Conservation (phyloP, 2,888 invertebrate genomes). For the Parnassius orleans region DNA sequence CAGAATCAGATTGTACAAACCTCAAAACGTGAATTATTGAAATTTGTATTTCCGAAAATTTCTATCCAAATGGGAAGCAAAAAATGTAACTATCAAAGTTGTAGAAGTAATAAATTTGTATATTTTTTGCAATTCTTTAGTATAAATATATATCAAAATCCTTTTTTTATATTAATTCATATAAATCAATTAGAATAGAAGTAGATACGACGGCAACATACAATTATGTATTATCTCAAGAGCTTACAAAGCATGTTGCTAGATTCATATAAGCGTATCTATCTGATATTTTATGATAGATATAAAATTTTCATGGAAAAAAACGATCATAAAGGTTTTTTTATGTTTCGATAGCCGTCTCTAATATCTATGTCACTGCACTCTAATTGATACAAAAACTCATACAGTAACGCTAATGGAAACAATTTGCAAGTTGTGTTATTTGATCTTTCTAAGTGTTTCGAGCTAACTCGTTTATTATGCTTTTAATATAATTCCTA, state of each 20-base stretch:
- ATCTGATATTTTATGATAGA: constrained; percentile 19
- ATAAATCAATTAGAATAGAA: neutral
- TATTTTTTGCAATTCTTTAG: no score
- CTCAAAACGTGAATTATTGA: no score
- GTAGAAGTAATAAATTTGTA: no score
- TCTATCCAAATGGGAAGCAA: no score
- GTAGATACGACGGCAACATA: constrained; percentile 4
- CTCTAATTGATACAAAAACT: constrained; percentile 14
- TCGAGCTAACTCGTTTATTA: no score
- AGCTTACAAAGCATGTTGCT: constrained; percentile 8
- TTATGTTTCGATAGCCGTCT: constrained; percentile 7
- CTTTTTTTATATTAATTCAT: no score
- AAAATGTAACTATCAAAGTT: no score
- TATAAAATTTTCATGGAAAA: constrained; percentile 24
- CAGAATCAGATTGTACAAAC: no score
- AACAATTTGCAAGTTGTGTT: constrained; percentile 11
- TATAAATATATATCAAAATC: no score
- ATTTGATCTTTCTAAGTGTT: neutral
- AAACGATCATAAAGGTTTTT: constrained; percentile 9
- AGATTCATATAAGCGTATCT: constrained; percentile 15
- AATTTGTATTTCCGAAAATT: no score
- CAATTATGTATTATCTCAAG: constrained; percentile 25
- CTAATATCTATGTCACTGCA: constrained; percentile 3
- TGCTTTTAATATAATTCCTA: no score
- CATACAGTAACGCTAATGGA: constrained; percentile 13